phyloP scores from a whole-genome alignment of 1,140 invertebrate genomes.

The Coelopa frigida region DNA sequence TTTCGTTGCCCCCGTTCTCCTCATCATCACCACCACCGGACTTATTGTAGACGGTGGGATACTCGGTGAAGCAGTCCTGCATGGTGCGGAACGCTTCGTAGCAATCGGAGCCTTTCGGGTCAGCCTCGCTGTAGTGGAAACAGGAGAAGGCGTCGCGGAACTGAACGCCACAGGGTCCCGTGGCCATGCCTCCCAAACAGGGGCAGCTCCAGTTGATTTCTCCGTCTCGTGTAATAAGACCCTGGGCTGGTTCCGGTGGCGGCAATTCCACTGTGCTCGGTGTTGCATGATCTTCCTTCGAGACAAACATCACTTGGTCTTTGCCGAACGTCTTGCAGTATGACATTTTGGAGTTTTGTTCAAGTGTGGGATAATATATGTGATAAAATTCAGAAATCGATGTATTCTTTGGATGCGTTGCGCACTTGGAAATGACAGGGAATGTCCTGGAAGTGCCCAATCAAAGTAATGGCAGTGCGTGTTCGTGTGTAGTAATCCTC shows the following conservation, averaged over 20 bases:
- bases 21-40: slow-evolving; percentile 52
- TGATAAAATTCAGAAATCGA: slow-evolving; percentile 24
- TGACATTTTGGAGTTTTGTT: slow-evolving; percentile 45
- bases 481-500: slow-evolving; percentile 50
- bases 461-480: slow-evolving; percentile 51
- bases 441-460: slow-evolving; percentile 48
- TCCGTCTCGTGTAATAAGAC: slow-evolving; percentile 78
- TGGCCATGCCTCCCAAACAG: slow-evolving; percentile 91
- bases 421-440: slow-evolving; percentile 51
- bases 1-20: slow-evolving; percentile 22
- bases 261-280: slow-evolving; percentile 68
- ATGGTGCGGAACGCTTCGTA: slow-evolving; percentile 83
- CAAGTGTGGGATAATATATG: not conserved
- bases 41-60: slow-evolving; percentile 78
- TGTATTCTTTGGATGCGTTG: slow-evolving; percentile 41
- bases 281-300: slow-evolving; percentile 67
- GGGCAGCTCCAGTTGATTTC: slow-evolving; percentile 97
- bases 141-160: slow-evolving; percentile 92
- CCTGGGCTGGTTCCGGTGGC: slow-evolving; percentile 64
- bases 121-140: slow-evolving; percentile 75
- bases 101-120: slow-evolving; percentile 84
- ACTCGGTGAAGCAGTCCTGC: slow-evolving; percentile 87
- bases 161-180: slow-evolving; percentile 86
- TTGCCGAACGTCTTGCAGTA: slow-evolving; percentile 54
- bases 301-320: slow-evolving; percentile 77